Conservation (phyloP, 2,113 vertebrate species). For the Sebastes fasciatus region DNA sequence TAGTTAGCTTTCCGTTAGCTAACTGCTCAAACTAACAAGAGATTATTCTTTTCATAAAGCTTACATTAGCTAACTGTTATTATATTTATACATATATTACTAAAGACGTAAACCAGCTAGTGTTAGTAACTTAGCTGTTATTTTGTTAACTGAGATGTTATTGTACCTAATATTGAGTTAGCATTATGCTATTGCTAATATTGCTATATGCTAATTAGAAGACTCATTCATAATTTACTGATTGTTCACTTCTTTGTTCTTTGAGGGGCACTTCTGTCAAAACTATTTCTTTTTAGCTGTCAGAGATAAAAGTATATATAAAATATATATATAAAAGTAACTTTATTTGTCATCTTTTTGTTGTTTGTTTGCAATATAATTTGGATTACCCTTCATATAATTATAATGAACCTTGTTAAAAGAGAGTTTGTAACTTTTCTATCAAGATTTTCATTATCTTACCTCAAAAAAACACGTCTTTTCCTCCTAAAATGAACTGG, state of each 20-base stretch:
- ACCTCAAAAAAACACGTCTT: conserved; percentile 17
- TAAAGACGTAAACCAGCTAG: background rate
- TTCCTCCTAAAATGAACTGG: background rate
- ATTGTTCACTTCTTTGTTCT: too few species aligned
- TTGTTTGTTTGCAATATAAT: background rate
- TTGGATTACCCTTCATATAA: background rate
- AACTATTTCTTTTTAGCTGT: background rate
- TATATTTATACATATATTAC: background rate
- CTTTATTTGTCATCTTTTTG: background rate
- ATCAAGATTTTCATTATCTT: background rate
- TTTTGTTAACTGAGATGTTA: background rate
- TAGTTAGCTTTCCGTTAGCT: background rate
- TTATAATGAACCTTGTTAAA: too few species aligned
- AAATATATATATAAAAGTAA: background rate
- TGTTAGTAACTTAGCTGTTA: background rate
- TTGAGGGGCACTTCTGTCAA: background rate
- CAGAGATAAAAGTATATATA: background rate
- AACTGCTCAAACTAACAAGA: background rate
- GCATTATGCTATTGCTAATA: too few species aligned
- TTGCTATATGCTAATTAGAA: too few species aligned
- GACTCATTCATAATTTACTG: too few species aligned
- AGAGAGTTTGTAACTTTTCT: background rate
- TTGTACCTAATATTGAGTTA: background rate
- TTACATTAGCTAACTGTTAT: background rate
- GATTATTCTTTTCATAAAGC: background rate